A percentile compares a stretch with the other conserved stretches of the same genome.
Evolutionary conservation across 53 echinoderm and acorn worm species (phyloP).

Genomic region (Arbacia lixula): DNA sequence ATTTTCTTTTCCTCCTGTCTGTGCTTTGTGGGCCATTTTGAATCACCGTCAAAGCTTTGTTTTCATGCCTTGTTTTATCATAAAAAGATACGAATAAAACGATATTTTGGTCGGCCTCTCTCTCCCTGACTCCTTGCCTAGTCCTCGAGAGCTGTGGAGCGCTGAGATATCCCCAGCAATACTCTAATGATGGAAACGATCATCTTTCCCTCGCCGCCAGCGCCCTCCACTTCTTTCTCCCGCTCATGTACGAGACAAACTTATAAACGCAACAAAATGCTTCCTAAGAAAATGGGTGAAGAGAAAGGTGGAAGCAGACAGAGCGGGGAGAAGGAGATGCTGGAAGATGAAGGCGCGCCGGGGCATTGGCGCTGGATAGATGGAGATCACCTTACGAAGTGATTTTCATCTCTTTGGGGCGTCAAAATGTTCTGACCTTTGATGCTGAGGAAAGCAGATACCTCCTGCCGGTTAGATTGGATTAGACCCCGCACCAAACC

Average conservation of each 20-base stretch:
- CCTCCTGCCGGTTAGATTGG: constrained; percentile 56
- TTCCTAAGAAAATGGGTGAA: neutral
- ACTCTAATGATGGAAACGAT: constrained; percentile 54
- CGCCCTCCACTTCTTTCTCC: neutral
- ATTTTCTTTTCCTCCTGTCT: too few relatives aligned
- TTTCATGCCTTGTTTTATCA: constrained; percentile 24
- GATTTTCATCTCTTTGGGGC: constrained; percentile 57
- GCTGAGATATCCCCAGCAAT: constrained; percentile 33
- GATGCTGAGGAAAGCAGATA: constrained; percentile 48
- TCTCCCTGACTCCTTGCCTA: too few relatives aligned
- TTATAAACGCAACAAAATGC: neutral
- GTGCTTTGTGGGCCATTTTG: too few relatives aligned
- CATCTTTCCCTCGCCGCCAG: constrained; percentile 53
- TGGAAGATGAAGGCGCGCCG: neutral
- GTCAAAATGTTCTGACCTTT: constrained; percentile 58
- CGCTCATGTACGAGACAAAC: neutral
- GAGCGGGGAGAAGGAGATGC: neutral
- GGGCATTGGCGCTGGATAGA: neutral
- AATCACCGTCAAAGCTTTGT: too few relatives aligned
- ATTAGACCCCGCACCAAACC: constrained; percentile 57
- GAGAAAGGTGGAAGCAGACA: neutral
- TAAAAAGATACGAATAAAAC: constrained; percentile 6
- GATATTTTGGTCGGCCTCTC: constrained; percentile 20
- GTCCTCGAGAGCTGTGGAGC: constrained; percentile 17
- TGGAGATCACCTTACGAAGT: constrained; percentile 57